Evolutionary conservation across 2,113 vertebrate genomes (phyloP), one percentile per base, ranked within the genome.

Genomic region (Donacobius atricapilla): DNA sequence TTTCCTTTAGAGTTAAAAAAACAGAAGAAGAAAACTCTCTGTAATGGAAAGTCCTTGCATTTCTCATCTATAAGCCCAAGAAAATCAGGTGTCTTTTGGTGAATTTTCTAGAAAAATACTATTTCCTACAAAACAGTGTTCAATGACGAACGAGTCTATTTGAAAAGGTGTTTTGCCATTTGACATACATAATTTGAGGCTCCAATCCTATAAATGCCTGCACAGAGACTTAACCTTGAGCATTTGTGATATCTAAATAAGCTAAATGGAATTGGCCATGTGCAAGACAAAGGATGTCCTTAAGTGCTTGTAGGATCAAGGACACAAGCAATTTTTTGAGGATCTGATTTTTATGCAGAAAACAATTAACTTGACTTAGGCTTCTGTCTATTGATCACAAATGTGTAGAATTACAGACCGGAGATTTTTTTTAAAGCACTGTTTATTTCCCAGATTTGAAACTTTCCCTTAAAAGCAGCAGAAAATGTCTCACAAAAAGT

Each of bases 401-500:
- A 57, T 25, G 15, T 30, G 13, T 42, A 79, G 57, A 72, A 91
- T 45, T 79, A 61, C 15, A 64, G 15, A 22, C 7, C 45, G 11
- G 50, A 87, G 45, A 79, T 10, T 63, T 42, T 84, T 92, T 79
- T 83, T 65, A 79, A 85, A 54, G 53, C 19, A 13, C 21, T 3
- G 1, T 57, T 82, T 83, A 65, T 85, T 79, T 45, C 33, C 60
- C 35, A 72, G 42, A 54, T 83, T 83, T 70, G 33, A 96, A 97
- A 87, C 11, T 24, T 94, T 54, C 35, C 24, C n/a, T 86, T 91
- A 83, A 94, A 93, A 80, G 42, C 5, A 4, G 13, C 24, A 80
- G 50, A 96, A 90, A 95, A 83, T 57, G 66, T 39, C 70, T 85
- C 50, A 80, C 33, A 80, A 91, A 71, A 91, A 83, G 40, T 90